phyloP scores from a whole-genome alignment of 2,888 invertebrate species.

The Dusona sp. region DNA sequence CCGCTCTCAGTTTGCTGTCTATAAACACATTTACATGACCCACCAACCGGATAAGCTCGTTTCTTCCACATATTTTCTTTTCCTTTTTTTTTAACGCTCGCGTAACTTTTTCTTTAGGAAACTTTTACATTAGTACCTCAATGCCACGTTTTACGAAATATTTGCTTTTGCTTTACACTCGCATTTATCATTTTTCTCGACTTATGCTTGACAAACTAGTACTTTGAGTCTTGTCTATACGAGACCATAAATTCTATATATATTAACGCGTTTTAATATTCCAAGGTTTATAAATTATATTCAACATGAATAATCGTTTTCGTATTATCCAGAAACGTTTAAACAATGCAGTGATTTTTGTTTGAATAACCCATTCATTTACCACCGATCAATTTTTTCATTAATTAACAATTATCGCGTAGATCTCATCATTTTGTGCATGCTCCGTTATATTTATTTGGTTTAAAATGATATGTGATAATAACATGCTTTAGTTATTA shows the following conservation, averaged over 20 bases:
- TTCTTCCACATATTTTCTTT: neutral
- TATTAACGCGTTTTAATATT: neutral
- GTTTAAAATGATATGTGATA: too few relatives aligned
- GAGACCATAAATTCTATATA: neutral
- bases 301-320: neutral
- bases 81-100: neutral
- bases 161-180: constrained; percentile 1
- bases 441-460: too few relatives aligned
- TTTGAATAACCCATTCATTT: neutral
- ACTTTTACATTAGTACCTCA: constrained; percentile 6
- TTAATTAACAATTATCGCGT: too few relatives aligned
- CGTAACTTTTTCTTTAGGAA: constrained; percentile 23
- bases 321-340: neutral
- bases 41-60: constrained; percentile 31
- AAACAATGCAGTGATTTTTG: neutral
- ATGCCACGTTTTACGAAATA: neutral
- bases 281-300: neutral
- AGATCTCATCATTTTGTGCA: too few relatives aligned
- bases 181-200: constrained; percentile 1
- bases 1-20: constrained; percentile 1
- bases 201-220: neutral
- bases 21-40: constrained; percentile 48
- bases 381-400: too few relatives aligned
- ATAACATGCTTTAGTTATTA: neutral
- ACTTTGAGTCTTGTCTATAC: neutral